Percentiles rank a stretch among this genome's conserved stretches.
Conservation (phyloP, 2,888 invertebrate species). For the Cheilosia pagana region DNA sequence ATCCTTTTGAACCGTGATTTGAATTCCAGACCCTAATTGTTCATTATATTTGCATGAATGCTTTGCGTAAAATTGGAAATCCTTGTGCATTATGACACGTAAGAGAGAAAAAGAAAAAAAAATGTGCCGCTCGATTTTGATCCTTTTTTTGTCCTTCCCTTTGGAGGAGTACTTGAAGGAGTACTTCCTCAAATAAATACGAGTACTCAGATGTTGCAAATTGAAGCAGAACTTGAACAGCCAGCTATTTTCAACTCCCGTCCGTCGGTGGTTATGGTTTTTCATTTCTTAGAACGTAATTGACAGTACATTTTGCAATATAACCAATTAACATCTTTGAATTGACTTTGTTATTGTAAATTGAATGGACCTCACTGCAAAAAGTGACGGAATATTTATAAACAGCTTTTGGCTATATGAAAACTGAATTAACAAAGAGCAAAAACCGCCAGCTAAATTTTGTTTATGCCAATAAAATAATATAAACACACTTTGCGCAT, state of each 20-base stretch:
- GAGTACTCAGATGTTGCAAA: too few relatives aligned
- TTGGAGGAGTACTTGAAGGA: too few relatives aligned
- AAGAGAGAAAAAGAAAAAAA: too few relatives aligned
- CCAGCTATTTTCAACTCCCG: too few relatives aligned
- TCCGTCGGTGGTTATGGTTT: background rate
- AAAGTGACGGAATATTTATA: slow-evolving; percentile 5
- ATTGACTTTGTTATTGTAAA: background rate
- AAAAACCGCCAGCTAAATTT: slow-evolving; percentile 7
- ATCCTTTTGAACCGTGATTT: background rate
- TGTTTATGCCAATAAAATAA: slow-evolving; percentile 12
- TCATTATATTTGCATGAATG: slow-evolving; percentile 8
- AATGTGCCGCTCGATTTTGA: too few relatives aligned
- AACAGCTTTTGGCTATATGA: background rate
- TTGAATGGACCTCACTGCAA: background rate
- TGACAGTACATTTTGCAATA: background rate
- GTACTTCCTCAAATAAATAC: too few relatives aligned
- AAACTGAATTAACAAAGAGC: background rate
- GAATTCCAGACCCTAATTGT: background rate
- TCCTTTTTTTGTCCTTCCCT: background rate
- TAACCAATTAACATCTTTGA: background rate
- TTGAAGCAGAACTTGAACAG: too few relatives aligned
- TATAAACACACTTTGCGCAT: background rate
- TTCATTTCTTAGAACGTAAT: background rate
- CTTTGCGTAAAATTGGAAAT: background rate
- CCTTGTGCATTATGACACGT: background rate